A percentile compares a stretch with the other conserved stretches of the same genome.
phyloP scores from a whole-genome alignment of 2,113 vertebrate species.

The Chaenocephalus aceratus region DNA sequence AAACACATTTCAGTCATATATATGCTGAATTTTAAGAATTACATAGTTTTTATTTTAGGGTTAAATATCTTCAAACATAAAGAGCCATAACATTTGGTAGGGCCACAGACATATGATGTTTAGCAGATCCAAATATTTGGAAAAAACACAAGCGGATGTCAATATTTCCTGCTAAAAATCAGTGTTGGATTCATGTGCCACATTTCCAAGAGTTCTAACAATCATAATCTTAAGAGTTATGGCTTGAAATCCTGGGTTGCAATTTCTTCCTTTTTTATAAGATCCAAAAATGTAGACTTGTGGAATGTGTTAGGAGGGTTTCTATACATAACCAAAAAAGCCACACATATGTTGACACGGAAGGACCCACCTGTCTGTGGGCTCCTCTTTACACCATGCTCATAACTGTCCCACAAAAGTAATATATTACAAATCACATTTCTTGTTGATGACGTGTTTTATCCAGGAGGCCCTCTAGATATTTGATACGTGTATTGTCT shows the following conservation, averaged over 20 bases:
- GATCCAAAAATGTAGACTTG: no score
- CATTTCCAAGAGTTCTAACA: no score
- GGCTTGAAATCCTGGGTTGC: no score
- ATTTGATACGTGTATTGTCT: not conserved
- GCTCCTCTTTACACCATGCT: not conserved
- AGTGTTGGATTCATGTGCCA: no score
- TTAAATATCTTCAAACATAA: not conserved
- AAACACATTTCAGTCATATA: not conserved
- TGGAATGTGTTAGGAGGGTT: no score
- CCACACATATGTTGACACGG: not conserved
- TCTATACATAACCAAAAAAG: not conserved
- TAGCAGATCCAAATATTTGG: not conserved
- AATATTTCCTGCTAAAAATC: no score
- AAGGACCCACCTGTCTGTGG: conserved; percentile 18
- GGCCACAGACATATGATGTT: not conserved
- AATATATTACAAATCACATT: conserved; percentile 5
- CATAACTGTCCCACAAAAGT: not conserved
- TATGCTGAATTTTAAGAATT: not conserved
- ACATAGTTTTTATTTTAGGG: not conserved
- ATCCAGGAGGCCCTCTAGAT: conserved; percentile 5
- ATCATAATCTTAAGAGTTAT: no score
- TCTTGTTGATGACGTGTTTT: conserved; percentile 3
- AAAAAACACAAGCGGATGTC: not conserved
- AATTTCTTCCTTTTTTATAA: no score
- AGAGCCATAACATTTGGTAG: not conserved